Evolutionary conservation across 2,113 vertebrate species (phyloP).

Genomic region (Sus scrofa): DNA sequence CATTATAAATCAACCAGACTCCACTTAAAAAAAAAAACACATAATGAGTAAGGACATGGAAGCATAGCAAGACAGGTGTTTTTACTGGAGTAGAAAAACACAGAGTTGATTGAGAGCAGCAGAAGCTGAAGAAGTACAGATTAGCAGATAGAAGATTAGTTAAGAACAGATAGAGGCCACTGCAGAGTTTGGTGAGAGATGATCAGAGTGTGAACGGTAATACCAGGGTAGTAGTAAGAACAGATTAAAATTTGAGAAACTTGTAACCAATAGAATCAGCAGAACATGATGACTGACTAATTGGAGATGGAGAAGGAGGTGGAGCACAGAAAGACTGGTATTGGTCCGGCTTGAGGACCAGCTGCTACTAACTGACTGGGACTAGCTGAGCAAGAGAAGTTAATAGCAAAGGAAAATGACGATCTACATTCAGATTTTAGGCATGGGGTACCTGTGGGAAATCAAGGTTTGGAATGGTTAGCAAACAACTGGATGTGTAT

Average conservation of each 20-base stretch:
- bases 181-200: background rate
- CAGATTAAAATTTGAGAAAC: background rate
- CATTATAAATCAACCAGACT: background rate
- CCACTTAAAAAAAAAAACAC: background rate
- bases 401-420: background rate
- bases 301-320: background rate
- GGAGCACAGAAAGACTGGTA: background rate
- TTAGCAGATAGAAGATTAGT: background rate
- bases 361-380: background rate
- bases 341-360: background rate
- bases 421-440: background rate
- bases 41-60: background rate
- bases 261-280: background rate
- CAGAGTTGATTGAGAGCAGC: background rate
- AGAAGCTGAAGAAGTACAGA: background rate
- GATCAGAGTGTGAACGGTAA: background rate
- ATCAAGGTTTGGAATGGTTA: background rate
- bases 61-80: background rate
- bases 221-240: background rate
- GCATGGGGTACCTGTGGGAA: background rate
- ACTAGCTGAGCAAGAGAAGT: fast-evolving
- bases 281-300: background rate
- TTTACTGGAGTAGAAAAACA: background rate
- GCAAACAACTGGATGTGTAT: background rate
- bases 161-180: background rate